Evolutionary conservation across 2,888 invertebrate species (phyloP).

Genomic region (Caprella mutica): DNA sequence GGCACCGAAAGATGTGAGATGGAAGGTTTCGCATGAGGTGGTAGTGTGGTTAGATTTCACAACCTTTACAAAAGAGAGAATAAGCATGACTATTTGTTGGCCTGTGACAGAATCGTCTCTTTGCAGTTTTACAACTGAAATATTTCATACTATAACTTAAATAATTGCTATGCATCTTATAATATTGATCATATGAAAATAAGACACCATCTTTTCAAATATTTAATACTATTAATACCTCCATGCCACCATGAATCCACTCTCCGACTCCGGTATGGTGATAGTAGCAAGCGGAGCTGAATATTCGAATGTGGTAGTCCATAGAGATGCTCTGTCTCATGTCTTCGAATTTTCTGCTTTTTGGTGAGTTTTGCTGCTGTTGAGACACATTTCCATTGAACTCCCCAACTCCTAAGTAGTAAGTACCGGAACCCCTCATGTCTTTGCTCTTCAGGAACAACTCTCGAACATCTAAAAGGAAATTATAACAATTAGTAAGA

Average conservation of each 20-base stretch:
- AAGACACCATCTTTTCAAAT: no score
- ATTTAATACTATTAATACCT: neutral
- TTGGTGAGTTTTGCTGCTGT: no score
- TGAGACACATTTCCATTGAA: constrained; percentile 3
- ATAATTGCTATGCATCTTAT: no score
- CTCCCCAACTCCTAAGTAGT: constrained; percentile 24
- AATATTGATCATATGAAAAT: no score
- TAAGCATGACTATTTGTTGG: no score
- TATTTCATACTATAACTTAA: no score
- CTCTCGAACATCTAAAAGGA: neutral
- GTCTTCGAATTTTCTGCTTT: neutral
- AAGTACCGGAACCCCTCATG: constrained; percentile 16
- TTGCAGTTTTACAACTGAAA: no score
- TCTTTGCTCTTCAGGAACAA: constrained; percentile 8
- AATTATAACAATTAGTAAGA: no score
- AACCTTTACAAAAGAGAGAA: constrained; percentile 22
- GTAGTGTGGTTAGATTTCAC: neutral
- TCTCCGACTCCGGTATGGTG: constrained; percentile 36
- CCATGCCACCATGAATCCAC: constrained; percentile 38
- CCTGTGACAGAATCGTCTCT: no score
- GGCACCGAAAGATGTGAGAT: constrained; percentile 43
- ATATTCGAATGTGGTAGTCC: constrained; percentile 40
- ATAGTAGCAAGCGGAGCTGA: constrained; percentile 41
- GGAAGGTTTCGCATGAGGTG: constrained; percentile 34
- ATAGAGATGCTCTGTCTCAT: constrained; percentile 12